Evolutionary conservation across 2,797 vertebrate species (phyloP).

Genomic region (Amblyraja radiata): DNA sequence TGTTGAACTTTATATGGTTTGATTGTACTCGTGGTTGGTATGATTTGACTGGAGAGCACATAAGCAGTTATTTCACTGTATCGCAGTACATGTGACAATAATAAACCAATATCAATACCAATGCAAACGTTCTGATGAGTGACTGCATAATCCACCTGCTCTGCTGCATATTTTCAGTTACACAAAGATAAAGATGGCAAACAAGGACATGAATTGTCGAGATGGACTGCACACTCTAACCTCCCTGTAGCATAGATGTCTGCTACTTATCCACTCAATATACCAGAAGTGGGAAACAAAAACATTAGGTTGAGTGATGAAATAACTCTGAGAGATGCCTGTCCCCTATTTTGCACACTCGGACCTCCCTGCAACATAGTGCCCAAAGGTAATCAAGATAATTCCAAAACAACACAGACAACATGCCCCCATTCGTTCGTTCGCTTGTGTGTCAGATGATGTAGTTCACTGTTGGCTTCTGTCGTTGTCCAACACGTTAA

Average conservation of each 20-base stretch:
- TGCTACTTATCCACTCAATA: background rate
- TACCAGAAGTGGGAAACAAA: background rate
- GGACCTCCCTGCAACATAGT: too few species aligned
- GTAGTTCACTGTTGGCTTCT: too few species aligned
- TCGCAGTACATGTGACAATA: too few species aligned
- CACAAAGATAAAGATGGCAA: background rate
- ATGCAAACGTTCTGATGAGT: background rate
- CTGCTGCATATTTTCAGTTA: background rate
- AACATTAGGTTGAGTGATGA: background rate
- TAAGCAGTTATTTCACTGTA: too few species aligned
- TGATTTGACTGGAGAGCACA: too few species aligned
- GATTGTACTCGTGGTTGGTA: too few species aligned
- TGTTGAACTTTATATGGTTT: too few species aligned
- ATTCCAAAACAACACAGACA: background rate
- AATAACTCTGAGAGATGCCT: background rate
- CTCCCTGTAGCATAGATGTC: background rate
- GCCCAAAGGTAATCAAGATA: background rate
- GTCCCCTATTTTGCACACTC: background rate
- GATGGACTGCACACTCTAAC: background rate
- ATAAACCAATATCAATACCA: too few species aligned
- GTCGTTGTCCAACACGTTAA: too few species aligned
- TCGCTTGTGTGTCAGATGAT: too few species aligned
- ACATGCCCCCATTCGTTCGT: background rate
- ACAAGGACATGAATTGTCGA: background rate
- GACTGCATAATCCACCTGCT: background rate